Evolutionary conservation across 2,113 vertebrate species (phyloP).

Genomic region (Tyrannus savana): DNA sequence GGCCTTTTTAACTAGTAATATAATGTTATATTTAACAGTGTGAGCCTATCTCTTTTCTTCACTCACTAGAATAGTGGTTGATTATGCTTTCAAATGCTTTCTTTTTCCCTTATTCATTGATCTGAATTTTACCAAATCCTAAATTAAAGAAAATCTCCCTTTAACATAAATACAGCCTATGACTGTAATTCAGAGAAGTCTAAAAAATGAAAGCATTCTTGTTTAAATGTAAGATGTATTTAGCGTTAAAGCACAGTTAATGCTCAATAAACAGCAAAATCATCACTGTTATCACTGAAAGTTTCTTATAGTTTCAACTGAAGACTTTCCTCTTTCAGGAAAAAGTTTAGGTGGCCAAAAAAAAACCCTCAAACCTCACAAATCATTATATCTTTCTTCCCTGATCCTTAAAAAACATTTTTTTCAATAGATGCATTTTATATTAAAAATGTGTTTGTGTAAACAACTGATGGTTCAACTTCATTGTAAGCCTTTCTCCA

Average conservation of each 20-base stretch:
- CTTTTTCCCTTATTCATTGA: background rate
- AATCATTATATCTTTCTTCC: background rate
- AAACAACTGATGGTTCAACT: background rate
- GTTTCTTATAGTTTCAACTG: background rate
- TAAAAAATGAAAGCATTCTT: background rate
- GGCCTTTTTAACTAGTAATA: background rate
- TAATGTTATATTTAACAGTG: background rate
- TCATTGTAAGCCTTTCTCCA: background rate
- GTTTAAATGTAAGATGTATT: background rate
- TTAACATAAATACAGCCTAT: background rate
- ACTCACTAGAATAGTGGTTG: background rate
- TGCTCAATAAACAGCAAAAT: background rate
- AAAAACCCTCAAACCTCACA: background rate
- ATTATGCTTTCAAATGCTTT: background rate
- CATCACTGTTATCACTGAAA: background rate
- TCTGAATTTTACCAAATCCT: background rate
- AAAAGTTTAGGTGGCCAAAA: background rate
- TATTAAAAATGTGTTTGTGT: background rate
- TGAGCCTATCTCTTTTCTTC: background rate
- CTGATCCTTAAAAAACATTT: background rate
- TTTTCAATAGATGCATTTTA: background rate
- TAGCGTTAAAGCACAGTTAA: background rate
- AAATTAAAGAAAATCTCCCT: background rate
- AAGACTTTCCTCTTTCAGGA: background rate
- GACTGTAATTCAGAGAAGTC: background rate